A percentile compares a stretch with the other conserved stretches of the same genome.
Conservation (phyloP, 2,797 vertebrate species). For the Acanthis flammea region DNA sequence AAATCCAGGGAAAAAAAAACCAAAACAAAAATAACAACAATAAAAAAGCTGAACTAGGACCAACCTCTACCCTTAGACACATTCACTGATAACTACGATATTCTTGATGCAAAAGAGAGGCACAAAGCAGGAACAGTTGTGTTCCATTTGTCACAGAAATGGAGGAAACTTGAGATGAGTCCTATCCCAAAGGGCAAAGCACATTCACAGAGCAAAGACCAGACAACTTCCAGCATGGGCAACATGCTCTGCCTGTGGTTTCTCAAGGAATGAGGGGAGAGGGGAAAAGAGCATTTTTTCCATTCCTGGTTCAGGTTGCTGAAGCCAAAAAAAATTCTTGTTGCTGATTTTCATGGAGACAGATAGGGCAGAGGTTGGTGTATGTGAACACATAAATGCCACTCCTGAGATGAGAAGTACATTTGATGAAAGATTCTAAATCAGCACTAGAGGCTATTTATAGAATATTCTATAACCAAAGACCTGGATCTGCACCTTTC, state of each 20-base stretch:
- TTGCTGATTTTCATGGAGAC: background rate
- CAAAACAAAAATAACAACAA: background rate
- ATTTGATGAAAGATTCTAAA: slow-evolving; percentile 8
- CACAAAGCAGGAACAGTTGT: background rate
- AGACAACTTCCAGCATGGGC: background rate
- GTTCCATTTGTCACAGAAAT: background rate
- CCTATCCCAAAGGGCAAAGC: background rate
- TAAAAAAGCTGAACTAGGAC: background rate
- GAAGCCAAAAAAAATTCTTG: background rate
- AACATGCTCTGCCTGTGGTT: background rate
- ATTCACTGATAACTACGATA: background rate
- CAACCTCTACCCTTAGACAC: background rate
- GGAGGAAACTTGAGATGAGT: background rate
- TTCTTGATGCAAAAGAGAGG: background rate
- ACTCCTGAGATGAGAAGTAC: background rate
- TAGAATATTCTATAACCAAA: background rate
- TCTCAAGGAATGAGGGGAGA: background rate
- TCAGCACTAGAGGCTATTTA: slow-evolving; percentile 21
- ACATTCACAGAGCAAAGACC: background rate
- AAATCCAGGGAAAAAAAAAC: background rate
- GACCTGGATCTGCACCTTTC: slow-evolving; percentile 5
- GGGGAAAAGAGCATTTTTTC: background rate
- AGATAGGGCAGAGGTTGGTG: background rate
- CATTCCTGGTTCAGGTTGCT: background rate
- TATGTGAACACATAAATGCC: background rate